Base-by-base conservation (phyloP, 2,888 invertebrate genomes). In the Ctenicera cuprea region DNA sequence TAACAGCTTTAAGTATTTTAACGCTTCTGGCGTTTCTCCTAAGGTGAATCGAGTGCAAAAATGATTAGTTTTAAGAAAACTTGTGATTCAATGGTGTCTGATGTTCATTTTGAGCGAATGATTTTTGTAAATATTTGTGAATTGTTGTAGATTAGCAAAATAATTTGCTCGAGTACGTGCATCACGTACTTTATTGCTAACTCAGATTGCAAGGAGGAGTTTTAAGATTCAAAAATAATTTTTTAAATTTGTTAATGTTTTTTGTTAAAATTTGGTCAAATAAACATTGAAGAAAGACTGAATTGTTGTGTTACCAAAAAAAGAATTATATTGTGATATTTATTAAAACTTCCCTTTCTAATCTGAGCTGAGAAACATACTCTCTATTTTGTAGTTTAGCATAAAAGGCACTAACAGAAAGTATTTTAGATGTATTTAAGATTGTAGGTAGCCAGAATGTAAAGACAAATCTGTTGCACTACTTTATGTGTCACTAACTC, bases 241-340 rank as follows among this genome's bases (percentile, higher is more conserved):
- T 37, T 26, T 26, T 3, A 26, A 22, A 66, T 52, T 33, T 30
- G 12, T 69, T 67, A 43, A 45, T 57, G 14, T 69, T 69, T 67
- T 20, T 54, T 67, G 33, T 59, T 22, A 16, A 65, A 73, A 70
- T 71, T 69, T 61, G 69, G 65, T 70, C 65, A 26, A 68, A 48
- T 62, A 50, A 20, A 20, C n/a, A 26, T 37, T 33, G 33, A 64
- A 3, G 48, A 38, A 73, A 73, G 73, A 73, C 73, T 70, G 73
- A 73, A 73, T 70, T 65, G 20, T 68, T 64, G 59, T 48, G 72
- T 73, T 73, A 73, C 72, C 72, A 37, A 61, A 48, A 64, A 64
- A 12, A 30, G 12, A 26, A 41, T 20, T 61, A 50, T 37, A 61
- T 62, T 62, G 62, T 62, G 62, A 62, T 62, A 62, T 62, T 37